Evolutionary conservation across 1,140 invertebrate genomes (phyloP).

Genomic region (Tigriopus japonicus): DNA sequence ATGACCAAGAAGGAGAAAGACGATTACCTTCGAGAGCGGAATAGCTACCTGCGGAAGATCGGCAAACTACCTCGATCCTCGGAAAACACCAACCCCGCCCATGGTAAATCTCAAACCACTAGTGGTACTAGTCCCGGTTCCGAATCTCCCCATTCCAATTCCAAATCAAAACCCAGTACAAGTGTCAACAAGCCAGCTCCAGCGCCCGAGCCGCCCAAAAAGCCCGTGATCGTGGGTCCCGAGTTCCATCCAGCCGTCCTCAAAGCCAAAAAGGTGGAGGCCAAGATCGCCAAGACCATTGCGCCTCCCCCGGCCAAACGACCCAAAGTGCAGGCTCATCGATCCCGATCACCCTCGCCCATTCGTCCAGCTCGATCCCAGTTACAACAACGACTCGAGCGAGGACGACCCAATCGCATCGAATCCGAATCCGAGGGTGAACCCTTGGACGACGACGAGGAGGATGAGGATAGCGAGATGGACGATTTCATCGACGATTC

Average conservation of each 20-base stretch:
- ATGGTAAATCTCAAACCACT: no score
- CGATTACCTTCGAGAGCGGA: conserved; percentile 6
- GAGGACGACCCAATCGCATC: conserved; percentile 1
- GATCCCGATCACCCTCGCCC: neutral
- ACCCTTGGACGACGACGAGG: conserved; percentile 17
- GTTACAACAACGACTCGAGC: neutral
- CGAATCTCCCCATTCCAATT: no score
- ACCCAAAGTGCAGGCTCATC: neutral
- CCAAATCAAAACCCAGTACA: no score
- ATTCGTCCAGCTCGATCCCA: neutral
- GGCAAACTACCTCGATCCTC: conserved; percentile 4
- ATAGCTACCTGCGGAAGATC: neutral
- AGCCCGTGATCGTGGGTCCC: neutral
- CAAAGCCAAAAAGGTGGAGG: neutral
- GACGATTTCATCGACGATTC: conserved; percentile 21
- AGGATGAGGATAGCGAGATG: conserved; percentile 20
- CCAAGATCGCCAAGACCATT: no score
- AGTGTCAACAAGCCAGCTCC: no score
- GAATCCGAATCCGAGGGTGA: conserved; percentile 4
- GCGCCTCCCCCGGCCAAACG: neutral
- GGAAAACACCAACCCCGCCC: neutral
- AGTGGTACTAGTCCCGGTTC: no score
- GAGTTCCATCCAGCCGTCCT: conserved; percentile 1
- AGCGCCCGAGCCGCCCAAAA: neutral
- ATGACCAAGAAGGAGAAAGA: conserved; percentile 15